Evolutionary conservation across 2,113 vertebrate genomes (phyloP).

Genomic region (Ctenodactylus gundi): DNA sequence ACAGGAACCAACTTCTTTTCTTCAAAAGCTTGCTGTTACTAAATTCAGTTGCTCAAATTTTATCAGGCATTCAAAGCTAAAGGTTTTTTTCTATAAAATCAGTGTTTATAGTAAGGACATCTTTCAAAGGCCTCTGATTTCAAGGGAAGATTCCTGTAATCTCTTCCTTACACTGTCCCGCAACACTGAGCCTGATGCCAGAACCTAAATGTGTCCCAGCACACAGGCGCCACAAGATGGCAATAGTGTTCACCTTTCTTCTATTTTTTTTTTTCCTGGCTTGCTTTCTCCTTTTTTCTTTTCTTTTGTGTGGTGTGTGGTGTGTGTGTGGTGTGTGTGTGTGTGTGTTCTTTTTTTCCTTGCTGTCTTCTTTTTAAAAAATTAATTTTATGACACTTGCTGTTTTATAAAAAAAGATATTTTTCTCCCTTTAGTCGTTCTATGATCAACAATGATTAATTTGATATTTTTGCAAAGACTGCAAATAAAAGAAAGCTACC

Average conservation of each 20-base stretch:
- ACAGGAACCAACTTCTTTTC: constrained; percentile 41
- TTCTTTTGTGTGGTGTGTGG: no score
- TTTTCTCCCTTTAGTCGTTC: constrained; percentile 43
- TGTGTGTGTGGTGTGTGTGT: no score
- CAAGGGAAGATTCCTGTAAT: constrained; percentile 59
- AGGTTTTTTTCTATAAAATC: constrained; percentile 68
- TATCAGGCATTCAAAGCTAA: constrained; percentile 68
- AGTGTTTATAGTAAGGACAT: constrained; percentile 65
- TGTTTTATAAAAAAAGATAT: constrained; percentile 42
- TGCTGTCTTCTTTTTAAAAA: no score
- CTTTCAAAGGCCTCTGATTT: constrained; percentile 69
- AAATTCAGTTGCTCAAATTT: background rate
- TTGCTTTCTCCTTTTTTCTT: background rate
- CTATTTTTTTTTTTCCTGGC: background rate
- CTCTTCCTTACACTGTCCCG: background rate
- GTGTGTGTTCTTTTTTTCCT: no score
- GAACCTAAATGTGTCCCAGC: constrained; percentile 70
- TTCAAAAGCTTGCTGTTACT: constrained; percentile 43
- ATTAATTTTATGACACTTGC: constrained; percentile 33
- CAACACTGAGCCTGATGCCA: background rate
- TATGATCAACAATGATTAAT: constrained; percentile 42
- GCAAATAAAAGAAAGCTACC: background rate
- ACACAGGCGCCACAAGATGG: constrained; percentile 84
- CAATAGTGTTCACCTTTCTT: constrained; percentile 81
- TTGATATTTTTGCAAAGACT: background rate